Base-by-base conservation (phyloP, 2,113 vertebrate genomes). In the Seriola rivoliana region DNA sequence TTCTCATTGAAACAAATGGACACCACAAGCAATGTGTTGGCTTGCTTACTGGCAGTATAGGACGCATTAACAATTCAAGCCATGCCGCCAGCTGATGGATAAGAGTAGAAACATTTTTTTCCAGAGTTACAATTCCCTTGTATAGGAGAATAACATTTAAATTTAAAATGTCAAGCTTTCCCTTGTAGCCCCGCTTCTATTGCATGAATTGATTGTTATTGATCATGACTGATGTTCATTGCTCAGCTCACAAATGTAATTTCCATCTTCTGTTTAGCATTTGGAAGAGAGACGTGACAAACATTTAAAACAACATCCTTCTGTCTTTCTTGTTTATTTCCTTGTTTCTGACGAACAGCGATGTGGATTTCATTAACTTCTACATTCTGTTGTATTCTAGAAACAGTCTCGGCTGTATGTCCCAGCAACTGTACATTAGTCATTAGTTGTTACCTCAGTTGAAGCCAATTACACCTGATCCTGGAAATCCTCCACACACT, bases 201-300 rank as follows among this genome's bases (percentile, higher is more conserved):
- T 83, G 72, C 85, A 85, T 77, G 60, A 84, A 94, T 88, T 91
- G 88, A 91, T 90, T 87, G 92, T 82, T 92, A 93, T 88, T 92
- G 88, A 93, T 93, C 87, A 81, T 90, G 90, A 94, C 85, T 87
- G 90, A 92, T 92, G 85, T 87, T 82, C 69, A 89, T 89, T 93
- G 88, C 94, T 93, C 85, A 81, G 50, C 82, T 90, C 82, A 79
- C 71, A 86, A 85, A 93, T 87, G 79, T 82, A 85, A 90, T 91
- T 91, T 92, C 87, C 80, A 89, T 91, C 80, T 71, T 85, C 82
- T 89, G 84, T 85, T 93, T 87, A 92, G 90, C 88, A 91, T 91
- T 88, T 90, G 73, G 70, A 83, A 65, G 80, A 81, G 70, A 48
- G 52, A 83, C 71, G 74, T 91, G 89, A 88, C 68, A 62, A 66